Base-by-base conservation (phyloP, 2,113 vertebrate genomes). In the Petaurus breviceps region DNA sequence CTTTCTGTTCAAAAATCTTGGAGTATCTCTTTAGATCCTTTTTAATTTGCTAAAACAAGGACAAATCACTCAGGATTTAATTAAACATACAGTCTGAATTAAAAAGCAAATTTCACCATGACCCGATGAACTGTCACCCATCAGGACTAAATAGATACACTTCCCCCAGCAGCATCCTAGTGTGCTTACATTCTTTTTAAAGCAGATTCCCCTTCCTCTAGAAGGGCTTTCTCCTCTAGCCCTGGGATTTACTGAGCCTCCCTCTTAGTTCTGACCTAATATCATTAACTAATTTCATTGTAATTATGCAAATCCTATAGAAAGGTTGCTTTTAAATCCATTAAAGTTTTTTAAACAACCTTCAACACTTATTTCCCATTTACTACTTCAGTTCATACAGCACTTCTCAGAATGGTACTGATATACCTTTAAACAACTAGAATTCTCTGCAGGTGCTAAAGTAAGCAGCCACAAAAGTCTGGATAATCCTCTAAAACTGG, bases 1-100 rank as follows among this genome's bases (percentile, higher is more conserved):
- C 99, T 98, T 99, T 99, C 99, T 99, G 99, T 97, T 99, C 99
- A 98, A 99, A 99, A 98, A 99, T 99, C 99, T 99, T 99, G 0
- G 99, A 99, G 95, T 99, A 99, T 93, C 99, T 99, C 99, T 99
- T 99, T 96, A 99, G 99, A 96, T 99, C 99, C 97, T 99, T 99
- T 98, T 99, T 99, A 98, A 99, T 99, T 99, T 98, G 98, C 99
- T 99, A 98, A 92, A 98, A 98, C 90, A 96, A 37, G 94, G 90
- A 97, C 19, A 51, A 90, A 55, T 49, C 68, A 94, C 68, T 95
- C 61, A 93, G 92, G 19, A 95, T 23, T 50, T n/a, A 52, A n/a
- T 50, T n/a, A 52, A n/a, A 57, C 2, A 12, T 49, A 54, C 91
- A 61, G 89, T 22, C 25, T 96, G 49, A 51, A 31, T 37, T 46